phyloP scores from a whole-genome alignment of 1,140 invertebrate species.

The Ctenoplectra terminalis region DNA sequence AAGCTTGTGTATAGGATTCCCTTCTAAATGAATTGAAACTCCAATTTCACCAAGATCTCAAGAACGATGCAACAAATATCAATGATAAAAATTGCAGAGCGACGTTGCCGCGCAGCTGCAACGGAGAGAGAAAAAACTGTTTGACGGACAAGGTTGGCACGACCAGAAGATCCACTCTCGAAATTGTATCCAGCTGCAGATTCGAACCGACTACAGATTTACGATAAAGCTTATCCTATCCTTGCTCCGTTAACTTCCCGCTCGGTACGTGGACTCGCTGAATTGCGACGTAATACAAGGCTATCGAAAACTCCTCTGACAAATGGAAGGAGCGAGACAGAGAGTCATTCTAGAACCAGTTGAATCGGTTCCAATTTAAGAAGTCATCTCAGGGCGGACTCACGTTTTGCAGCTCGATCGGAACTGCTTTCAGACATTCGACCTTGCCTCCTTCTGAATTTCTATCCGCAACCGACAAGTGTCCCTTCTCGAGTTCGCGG shows the following conservation, averaged over 20 bases:
- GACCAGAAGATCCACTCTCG: background rate
- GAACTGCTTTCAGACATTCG: background rate
- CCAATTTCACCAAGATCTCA: too few relatives aligned
- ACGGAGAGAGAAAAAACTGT: too few relatives aligned
- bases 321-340: slow-evolving; percentile 5
- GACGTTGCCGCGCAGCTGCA: too few relatives aligned
- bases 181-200: slow-evolving; percentile 13
- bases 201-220: slow-evolving; percentile 6
- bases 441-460: background rate
- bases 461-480: background rate
- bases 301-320: slow-evolving; percentile 23
- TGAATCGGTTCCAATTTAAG: slow-evolving; percentile 39
- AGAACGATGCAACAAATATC: too few relatives aligned
- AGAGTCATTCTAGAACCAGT: background rate
- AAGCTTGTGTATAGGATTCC: too few relatives aligned
- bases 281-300: slow-evolving; percentile 10
- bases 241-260: slow-evolving; percentile 15
- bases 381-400: background rate
- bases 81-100: too few relatives aligned
- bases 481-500: too few relatives aligned
- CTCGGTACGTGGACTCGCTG: slow-evolving; percentile 1
- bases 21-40: too few relatives aligned
- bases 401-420: slow-evolving; percentile 14
- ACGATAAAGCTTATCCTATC: slow-evolving; percentile 24
- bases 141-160: too few relatives aligned